These are phyloP conservation scores for Perccottus glenii DNA, from an alignment of 2,113 vertebrate genomes.

Conservation along the genomic window DNA sequence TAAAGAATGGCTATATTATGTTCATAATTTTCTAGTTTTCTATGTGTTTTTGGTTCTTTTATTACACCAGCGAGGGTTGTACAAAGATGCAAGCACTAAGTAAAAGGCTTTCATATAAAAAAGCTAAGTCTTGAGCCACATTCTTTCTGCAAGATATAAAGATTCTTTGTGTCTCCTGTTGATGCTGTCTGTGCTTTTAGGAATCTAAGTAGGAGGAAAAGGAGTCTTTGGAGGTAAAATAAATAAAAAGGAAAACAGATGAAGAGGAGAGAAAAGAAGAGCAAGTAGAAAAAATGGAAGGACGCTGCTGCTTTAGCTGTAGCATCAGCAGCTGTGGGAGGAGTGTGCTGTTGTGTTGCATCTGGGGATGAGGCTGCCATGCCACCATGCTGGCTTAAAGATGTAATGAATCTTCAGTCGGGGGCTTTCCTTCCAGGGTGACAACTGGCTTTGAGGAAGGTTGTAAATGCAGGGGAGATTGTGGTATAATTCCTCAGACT, in stretches of 20 bases:
- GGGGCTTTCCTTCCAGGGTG: slow-evolving; percentile 88
- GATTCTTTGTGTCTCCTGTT: slow-evolving; percentile 26
- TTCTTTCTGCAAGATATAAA: slow-evolving; percentile 17
- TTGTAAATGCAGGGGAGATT: slow-evolving; percentile 99
- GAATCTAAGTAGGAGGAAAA: slow-evolving; percentile 52
- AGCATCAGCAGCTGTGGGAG: slow-evolving; percentile 75
- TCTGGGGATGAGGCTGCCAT: slow-evolving; percentile 79
- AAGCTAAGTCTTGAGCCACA: slow-evolving; percentile 13
- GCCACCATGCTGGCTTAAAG: slow-evolving; percentile 88
- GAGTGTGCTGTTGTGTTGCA: slow-evolving; percentile 76
- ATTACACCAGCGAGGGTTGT: slow-evolving; percentile 3
- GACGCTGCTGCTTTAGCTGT: slow-evolving; percentile 65
- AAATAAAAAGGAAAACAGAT: slow-evolving; percentile 32
- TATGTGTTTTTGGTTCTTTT: slow-evolving; percentile 22
- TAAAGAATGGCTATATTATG: slow-evolving; percentile 12
- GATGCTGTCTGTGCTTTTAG: slow-evolving; percentile 46
- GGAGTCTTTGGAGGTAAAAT: slow-evolving; percentile 41
- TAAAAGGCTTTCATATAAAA: slow-evolving; percentile 1
- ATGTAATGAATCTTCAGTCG: slow-evolving; percentile 93
- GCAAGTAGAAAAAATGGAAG: slow-evolving; percentile 59
- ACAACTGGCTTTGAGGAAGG: slow-evolving; percentile 95
- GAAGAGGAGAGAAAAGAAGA: slow-evolving; percentile 28
- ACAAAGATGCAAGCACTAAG: not conserved
- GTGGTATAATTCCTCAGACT: slow-evolving; percentile 99
- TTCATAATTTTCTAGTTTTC: slow-evolving; percentile 30